These are phyloP conservation scores for Oligia latruncula DNA, from an alignment of 2,888 invertebrate genomes.

Conservation along the genomic window DNA sequence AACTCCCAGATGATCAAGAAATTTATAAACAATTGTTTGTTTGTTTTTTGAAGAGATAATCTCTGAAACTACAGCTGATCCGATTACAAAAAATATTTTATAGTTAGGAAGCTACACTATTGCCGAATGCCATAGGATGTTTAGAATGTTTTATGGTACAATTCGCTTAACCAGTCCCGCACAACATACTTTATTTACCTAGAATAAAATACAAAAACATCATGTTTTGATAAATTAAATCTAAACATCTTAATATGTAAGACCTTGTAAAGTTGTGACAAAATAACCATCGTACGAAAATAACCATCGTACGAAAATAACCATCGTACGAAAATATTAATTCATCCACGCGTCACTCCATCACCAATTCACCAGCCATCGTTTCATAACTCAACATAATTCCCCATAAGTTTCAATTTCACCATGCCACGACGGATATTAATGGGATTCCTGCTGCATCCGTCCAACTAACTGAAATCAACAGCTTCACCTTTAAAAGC, in stretches of 20 bases:
- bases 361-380: not conserved
- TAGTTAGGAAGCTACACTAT: not conserved
- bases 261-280: not conserved
- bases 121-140: not conserved
- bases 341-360: not conserved
- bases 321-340: not conserved
- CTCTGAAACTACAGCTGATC: not conserved
- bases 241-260: not conserved
- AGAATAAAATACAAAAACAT: not conserved
- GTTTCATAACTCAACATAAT: not conserved
- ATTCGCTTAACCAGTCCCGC: not conserved
- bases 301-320: not conserved
- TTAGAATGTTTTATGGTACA: not conserved
- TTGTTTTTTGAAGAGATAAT: not conserved
- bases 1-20: not conserved
- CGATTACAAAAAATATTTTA: not conserved
- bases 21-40: not conserved
- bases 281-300: not conserved
- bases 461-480: slow-evolving; percentile 68
- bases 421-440: slow-evolving; percentile 38
- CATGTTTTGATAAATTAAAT: too few relatives aligned
- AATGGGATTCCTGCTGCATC: slow-evolving; percentile 50
- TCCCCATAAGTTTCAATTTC: slow-evolving; percentile 49
- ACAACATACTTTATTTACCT: not conserved
- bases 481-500: slow-evolving; percentile 60